phyloP scores from a whole-genome alignment of 2,113 vertebrate species.

The Calidris pugnax region DNA sequence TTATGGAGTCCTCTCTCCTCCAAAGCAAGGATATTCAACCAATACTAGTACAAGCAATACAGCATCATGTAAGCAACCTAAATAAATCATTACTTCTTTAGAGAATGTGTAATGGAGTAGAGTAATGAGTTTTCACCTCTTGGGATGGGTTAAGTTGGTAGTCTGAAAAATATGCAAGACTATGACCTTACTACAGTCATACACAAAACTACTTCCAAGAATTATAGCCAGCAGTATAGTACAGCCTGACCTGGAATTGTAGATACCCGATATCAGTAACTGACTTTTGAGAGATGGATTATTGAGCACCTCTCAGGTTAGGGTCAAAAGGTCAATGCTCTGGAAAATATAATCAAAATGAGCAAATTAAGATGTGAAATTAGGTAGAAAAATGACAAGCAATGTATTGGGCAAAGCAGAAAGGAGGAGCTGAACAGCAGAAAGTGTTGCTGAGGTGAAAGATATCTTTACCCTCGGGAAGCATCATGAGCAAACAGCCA shows the following conservation, averaged over 20 bases:
- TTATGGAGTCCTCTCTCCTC: background rate
- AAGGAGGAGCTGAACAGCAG: background rate
- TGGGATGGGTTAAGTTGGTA: slow-evolving; percentile 27
- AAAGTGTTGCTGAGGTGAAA: slow-evolving; percentile 31
- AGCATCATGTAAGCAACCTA: background rate
- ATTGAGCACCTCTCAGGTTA: slow-evolving; percentile 32
- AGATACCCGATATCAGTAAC: background rate
- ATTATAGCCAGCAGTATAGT: slow-evolving; percentile 10
- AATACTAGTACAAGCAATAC: background rate
- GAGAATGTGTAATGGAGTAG: background rate
- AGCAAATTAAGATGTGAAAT: slow-evolving; percentile 57
- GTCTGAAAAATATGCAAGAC: slow-evolving; percentile 1
- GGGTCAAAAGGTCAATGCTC: slow-evolving; percentile 44
- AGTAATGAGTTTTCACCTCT: background rate
- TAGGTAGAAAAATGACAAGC: slow-evolving; percentile 14
- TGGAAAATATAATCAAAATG: slow-evolving; percentile 60
- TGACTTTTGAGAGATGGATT: slow-evolving; percentile 17
- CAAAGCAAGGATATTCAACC: background rate
- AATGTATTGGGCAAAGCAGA: slow-evolving; percentile 21
- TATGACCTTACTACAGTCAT: slow-evolving; percentile 18
- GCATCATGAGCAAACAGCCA: background rate
- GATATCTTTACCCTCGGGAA: background rate
- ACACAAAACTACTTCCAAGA: slow-evolving; percentile 43
- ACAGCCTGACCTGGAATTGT: slow-evolving; percentile 23
- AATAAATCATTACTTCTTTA: background rate